Base-by-base conservation (phyloP, 2,888 invertebrate species). In the Aporophyla nigra region DNA sequence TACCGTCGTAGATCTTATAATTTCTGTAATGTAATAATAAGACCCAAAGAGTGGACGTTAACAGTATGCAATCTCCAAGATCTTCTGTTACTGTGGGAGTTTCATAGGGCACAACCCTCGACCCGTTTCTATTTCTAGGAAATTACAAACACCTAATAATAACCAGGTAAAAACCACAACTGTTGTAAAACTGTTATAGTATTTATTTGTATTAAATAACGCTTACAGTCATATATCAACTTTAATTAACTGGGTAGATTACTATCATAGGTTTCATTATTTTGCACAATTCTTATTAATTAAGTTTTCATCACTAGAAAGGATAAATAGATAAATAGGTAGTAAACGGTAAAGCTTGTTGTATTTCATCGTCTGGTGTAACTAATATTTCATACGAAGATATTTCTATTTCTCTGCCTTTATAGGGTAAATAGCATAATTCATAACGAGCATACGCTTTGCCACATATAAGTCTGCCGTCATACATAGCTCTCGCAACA, bases 391-490 rank as follows among this genome's bases (percentile, higher is more conserved):
- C 93, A 80, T 90, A 93, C 0, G 66, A 40, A 12, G 69, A 49
- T 27, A 74, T 53, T 81, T 84, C 81, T 24, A 86, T 40, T 43
- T 93, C 93, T 54, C 62, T 83, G 3, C 90, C 91, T 5, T 87
- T 46, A 73, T 87, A 98, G 70, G 98, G 97, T 19, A 98, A 93
- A 90, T 98, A 98, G 82, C 97, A 97, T 0, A 97, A 97, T 27
- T 97, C 97, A 89, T 98, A 98, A 46, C 98, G 97, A 58, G 88
- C 76, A 61, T 92, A 91, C 43, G 98, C 93, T 94, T 98, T 98
- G 40, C 98, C 98, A 75, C 98, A 98, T 87, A 98, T 96, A 24
- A 98, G 94, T 68, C 97, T 98, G 54, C 98, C 98, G 82, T 98
- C 97, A 90, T 98, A 97, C 70, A 96, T 96, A 7, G 98, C 98